Percentiles rank a stretch among this genome's conserved stretches.
Conservation (phyloP, 2,888 invertebrate species). For the Synergus itoensis region DNA sequence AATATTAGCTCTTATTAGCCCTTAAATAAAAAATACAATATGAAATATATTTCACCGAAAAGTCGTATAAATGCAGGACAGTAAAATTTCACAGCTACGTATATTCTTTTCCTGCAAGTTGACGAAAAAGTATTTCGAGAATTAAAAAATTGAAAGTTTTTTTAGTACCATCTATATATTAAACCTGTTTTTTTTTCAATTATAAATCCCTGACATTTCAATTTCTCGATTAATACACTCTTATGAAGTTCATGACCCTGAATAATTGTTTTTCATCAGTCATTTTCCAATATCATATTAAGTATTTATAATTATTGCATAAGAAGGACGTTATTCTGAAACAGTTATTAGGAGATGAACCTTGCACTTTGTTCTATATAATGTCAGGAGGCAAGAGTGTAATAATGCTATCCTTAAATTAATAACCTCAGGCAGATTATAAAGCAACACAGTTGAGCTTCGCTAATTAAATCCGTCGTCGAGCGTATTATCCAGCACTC, state of each 20-base stretch:
- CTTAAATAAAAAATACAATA: no score
- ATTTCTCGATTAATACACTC: background rate
- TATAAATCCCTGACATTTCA: background rate
- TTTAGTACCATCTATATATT: background rate
- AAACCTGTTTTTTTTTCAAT: background rate
- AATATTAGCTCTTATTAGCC: no score
- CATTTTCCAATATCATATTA: background rate
- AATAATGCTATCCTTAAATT: constrained; percentile 28
- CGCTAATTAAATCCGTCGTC: constrained; percentile 32
- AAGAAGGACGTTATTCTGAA: background rate
- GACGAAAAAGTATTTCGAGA: no score
- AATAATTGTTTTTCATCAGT: background rate
- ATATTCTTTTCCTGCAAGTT: no score
- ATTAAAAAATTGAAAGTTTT: no score
- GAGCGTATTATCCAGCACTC: constrained; percentile 11
- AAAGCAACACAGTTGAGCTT: constrained; percentile 24
- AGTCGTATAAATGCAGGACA: no score
- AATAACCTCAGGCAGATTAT: constrained; percentile 30
- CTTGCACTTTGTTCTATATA: constrained; percentile 21
- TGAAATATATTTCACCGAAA: no score
- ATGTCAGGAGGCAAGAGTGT: constrained; percentile 9
- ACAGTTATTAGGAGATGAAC: constrained; percentile 1
- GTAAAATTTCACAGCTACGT: no score
- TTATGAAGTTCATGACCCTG: background rate
- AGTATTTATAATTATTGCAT: background rate